A percentile compares a stretch with the other conserved stretches of the same genome.
Evolutionary conservation across 2,113 vertebrate species (phyloP).

Genomic region (Peromyscus leucopus): DNA sequence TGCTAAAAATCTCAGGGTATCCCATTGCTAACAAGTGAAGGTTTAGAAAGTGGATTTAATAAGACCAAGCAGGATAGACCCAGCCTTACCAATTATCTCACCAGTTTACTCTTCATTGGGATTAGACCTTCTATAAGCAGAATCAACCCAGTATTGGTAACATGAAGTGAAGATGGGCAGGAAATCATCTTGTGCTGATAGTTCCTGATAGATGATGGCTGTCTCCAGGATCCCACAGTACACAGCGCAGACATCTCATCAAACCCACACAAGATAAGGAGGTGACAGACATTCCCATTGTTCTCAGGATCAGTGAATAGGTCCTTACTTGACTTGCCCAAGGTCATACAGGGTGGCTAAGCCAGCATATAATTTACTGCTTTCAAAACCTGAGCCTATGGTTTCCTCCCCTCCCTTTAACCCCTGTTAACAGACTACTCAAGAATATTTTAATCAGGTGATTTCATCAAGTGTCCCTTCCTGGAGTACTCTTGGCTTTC

Average conservation of each 20-base stretch:
- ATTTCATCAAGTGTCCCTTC: conserved; percentile 78
- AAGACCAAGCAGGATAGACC: neutral
- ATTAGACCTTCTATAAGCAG: conserved; percentile 46
- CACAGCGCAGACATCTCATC: conserved; percentile 64
- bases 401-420: conserved; percentile 20
- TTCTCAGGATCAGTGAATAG: conserved; percentile 57
- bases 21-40: neutral
- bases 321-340: conserved; percentile 49
- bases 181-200: conserved; percentile 63
- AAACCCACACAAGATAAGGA: conserved; percentile 65
- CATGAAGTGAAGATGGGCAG: conserved; percentile 51
- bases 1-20: neutral
- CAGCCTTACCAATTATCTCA: conserved; percentile 36
- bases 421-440: conserved; percentile 35
- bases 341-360: conserved; percentile 58
- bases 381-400: conserved; percentile 62
- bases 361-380: conserved; percentile 62
- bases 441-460: conserved; percentile 71
- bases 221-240: conserved; percentile 54
- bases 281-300: conserved; percentile 69
- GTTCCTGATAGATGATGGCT: conserved; percentile 56
- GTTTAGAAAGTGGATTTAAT: conserved; percentile 24
- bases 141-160: neutral
- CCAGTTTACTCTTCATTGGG: neutral
- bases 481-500: conserved; percentile 36